Conservation (phyloP, 2,888 invertebrate genomes). For the Lasioglossum marginatum region DNA sequence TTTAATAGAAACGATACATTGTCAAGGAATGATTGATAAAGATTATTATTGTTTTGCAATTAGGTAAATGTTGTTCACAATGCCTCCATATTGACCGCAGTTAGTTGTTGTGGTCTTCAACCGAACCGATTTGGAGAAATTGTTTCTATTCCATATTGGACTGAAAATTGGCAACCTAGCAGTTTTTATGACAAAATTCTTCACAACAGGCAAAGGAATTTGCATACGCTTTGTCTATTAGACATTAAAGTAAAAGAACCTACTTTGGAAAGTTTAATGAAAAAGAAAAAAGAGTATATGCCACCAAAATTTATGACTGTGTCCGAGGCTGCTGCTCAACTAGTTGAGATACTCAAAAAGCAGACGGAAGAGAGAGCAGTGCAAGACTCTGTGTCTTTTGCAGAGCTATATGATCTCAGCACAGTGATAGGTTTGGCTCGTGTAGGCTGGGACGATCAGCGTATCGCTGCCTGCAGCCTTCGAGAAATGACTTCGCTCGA, state of each 20-base stretch:
- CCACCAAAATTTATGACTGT: slow-evolving; percentile 97
- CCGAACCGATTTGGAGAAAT: slow-evolving; percentile 99
- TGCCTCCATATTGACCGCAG: slow-evolving; percentile 98
- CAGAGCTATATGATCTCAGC: slow-evolving; percentile 86
- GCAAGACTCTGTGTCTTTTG: slow-evolving; percentile 5
- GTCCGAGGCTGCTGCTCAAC: slow-evolving; percentile 93
- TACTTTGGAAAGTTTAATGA: slow-evolving; percentile 96
- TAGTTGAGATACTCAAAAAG: slow-evolving; percentile 90
- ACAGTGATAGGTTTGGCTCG: slow-evolving; percentile 95
- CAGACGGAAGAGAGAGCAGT: slow-evolving; percentile 80
- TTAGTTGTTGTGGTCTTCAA: slow-evolving; percentile 98
- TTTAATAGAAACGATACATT: slow-evolving; percentile 59
- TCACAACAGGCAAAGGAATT: slow-evolving; percentile 91
- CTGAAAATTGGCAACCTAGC: slow-evolving; percentile 96
- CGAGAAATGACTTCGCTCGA: slow-evolving; percentile 89
- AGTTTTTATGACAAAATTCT: slow-evolving; percentile 98
- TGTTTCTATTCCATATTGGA: slow-evolving; percentile 99
- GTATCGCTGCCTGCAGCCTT: slow-evolving; percentile 91
- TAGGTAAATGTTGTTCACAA: slow-evolving; percentile 95
- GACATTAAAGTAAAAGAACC: slow-evolving; percentile 99
- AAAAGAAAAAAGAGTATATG: slow-evolving; percentile 95
- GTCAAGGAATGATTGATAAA: background rate
- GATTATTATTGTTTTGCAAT: background rate
- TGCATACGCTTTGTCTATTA: slow-evolving; percentile 97
- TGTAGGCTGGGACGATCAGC: slow-evolving; percentile 94